A percentile compares a stretch with the other conserved stretches of the same genome.
Evolutionary conservation across 2,113 vertebrate species (phyloP).

Genomic region (Syngnathoides biaculeatus): DNA sequence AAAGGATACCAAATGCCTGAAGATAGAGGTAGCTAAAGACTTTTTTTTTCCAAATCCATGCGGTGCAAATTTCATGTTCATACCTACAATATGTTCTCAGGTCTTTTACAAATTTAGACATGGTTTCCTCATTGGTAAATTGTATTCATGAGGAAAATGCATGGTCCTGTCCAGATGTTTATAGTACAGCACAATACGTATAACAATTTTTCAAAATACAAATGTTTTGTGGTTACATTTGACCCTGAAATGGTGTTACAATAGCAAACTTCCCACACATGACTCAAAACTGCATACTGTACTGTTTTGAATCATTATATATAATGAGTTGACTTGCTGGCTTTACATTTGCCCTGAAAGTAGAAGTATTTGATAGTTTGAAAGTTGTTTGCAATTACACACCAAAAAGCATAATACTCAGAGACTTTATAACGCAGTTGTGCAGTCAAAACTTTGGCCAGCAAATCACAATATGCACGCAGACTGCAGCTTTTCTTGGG

Average conservation of each 20-base stretch:
- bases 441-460: slow-evolving; percentile 22
- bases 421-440: slow-evolving; percentile 11
- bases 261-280: not conserved
- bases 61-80: not conserved
- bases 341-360: not conserved
- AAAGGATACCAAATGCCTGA: not conserved
- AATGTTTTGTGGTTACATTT: not conserved
- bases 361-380: not conserved
- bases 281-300: not conserved
- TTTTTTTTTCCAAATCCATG: not conserved
- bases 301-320: too few species aligned
- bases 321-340: not conserved
- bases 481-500: slow-evolving; percentile 38
- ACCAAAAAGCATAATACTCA: not conserved
- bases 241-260: not conserved
- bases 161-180: not conserved
- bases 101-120: not conserved
- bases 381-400: slow-evolving; percentile 3
- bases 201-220: not conserved
- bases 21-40: not conserved
- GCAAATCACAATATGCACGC: slow-evolving; percentile 18
- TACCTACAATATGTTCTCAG: not conserved
- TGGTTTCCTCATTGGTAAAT: not conserved
- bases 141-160: not conserved
- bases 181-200: not conserved